Base-by-base conservation (phyloP, 2,797 vertebrate species). In the Enteromius anoplus region DNA sequence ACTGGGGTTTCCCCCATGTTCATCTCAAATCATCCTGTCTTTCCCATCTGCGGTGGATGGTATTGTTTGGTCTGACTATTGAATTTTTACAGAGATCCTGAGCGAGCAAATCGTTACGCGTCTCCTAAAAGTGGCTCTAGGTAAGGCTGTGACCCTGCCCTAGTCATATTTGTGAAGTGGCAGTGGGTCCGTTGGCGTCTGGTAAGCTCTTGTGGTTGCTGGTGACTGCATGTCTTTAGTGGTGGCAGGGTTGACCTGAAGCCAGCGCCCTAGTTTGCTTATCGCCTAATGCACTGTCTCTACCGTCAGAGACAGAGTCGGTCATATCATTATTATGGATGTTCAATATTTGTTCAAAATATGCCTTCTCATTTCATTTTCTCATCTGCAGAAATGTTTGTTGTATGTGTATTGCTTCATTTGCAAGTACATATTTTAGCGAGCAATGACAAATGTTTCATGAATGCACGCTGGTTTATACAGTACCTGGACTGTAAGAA, bases 201-300 rank as follows among this genome's bases (percentile, higher is more conserved):
- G 88, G 73, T 88, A 82, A 87, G 21, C 34, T 72, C 81, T 51
- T 53, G 81, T 82, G 76, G 76, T 84, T 79, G 89, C 42, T 76
- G 64, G 77, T 66, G 78, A 84, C 86, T 90, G 86, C 84, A 88
- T 81, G 85, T 68, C 75, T 73, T 85, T 80, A 81, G 37, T 83
- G 49, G 80, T 73, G 69, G 68, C 42, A 23, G 75, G 72, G 71
- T 81, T 68, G 83, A 88, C 83, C 73, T 85, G 55, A 79, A 76
- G 72, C 69, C 66, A 47, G 5, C 11, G 9, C 34, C 62, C 80
- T 64, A 37, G 64, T 75, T 82, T 85, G 80, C 66, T 55, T 69
- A 53, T 47, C 51, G n/a, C 49, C 68, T 68, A 68, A 60, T 23
- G 53, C 60, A 15, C 26, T 47, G 23, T 68, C 78, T 77, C 49